Base-by-base conservation (phyloP, 2,797 vertebrate species). In the Denticeps clupeoides region DNA sequence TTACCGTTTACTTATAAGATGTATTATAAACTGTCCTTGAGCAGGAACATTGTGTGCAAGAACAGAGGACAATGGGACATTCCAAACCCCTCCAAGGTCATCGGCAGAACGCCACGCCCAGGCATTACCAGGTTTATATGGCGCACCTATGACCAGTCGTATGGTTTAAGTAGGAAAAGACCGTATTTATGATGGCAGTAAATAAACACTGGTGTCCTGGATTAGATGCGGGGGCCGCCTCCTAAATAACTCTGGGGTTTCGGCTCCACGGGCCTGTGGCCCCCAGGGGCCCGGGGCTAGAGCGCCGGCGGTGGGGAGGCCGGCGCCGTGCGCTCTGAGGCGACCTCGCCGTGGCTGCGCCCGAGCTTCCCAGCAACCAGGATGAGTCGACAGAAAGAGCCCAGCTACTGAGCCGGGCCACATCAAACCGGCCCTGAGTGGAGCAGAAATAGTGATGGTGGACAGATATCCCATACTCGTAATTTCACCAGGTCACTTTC, bases 341-440 rank as follows among this genome's bases (percentile, higher is more conserved):
- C 18, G 35, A 38, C 35, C 35, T 21, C 35, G 18, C 21, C 9
- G 35, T 38, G 35, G 38, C 35, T 38, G 35, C 35, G 9, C 35
- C 16, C 38, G 35, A 37, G 33, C 35, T 38, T 28, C 38, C 9
- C 16, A 10, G 16, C 16, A 18, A 4, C 35, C 35, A 19, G 35
- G 35, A 35, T 38, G 35, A 38, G 35, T 38, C 21, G 38, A 35
- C 18, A 9, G 35, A 38, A 38, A 38, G 38, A 8, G 10, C 9
- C 21, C 35, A 19, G 35, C 38, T 21, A 33, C 10, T 38, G 33
- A 35, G 4, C 19, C 18, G 3, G 2, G 16, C 35, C 35, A 38
- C 35, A 38, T 38, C 35, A 38, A 35, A 38, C 35, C 38, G 35
- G 38, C 8, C 35, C 38, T 38, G 35, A 38, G 38, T 19, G 9